These are phyloP conservation scores for Laspeyria flexula DNA, from an alignment of 2,888 invertebrate genomes.

Conservation along the genomic window DNA sequence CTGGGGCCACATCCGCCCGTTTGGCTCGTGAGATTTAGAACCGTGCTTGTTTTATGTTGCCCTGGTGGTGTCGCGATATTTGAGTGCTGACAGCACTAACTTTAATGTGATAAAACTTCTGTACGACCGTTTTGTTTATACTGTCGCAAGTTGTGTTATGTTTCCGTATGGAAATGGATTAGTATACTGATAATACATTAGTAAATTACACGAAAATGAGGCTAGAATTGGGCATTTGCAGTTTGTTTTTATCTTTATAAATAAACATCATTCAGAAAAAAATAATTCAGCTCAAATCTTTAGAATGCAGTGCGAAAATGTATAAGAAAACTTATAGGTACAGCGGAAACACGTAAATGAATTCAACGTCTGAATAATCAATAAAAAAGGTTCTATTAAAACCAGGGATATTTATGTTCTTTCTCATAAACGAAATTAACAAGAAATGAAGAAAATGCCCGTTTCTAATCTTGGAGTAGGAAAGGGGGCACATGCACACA, in stretches of 20 bases:
- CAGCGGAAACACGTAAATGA: background rate
- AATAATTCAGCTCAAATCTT: no score
- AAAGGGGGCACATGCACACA: conserved; percentile 74
- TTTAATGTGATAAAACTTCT: conserved; percentile 30
- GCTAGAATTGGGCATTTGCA: no score
- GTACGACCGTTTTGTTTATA: conserved; percentile 1
- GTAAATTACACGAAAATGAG: no score
- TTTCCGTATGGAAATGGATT: no score
- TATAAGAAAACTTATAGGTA: no score
- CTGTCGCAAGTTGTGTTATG: background rate
- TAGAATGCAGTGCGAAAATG: no score
- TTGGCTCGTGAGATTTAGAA: conserved; percentile 64
- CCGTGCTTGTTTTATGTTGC: conserved; percentile 48
- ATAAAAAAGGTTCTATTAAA: conserved; percentile 20
- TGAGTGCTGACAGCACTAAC: conserved; percentile 38
- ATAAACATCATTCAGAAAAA: no score
- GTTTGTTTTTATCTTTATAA: no score
- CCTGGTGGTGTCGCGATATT: conserved; percentile 39
- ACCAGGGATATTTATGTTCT: conserved; percentile 32
- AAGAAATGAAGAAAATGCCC: conserved; percentile 61
- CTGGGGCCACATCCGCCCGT: conserved; percentile 60
- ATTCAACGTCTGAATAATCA: conserved; percentile 15
- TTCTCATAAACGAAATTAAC: conserved; percentile 53
- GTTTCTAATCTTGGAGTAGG: conserved; percentile 77
- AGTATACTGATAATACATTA: no score